Conservation (phyloP, 2,113 vertebrate species). For the Rhodinocichla rosea region DNA sequence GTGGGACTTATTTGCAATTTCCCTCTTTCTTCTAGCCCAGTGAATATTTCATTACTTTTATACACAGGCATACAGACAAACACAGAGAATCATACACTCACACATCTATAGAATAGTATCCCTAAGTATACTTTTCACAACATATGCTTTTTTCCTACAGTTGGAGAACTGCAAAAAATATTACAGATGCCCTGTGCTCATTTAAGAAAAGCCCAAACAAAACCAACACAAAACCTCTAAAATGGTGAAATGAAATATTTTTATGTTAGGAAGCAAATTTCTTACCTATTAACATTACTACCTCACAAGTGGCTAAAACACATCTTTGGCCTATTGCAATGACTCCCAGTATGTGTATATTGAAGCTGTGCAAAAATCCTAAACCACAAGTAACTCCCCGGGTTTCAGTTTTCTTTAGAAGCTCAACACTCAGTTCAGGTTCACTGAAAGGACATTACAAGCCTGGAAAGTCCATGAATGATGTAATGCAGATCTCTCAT, state of each 20-base stretch:
- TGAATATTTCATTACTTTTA: background rate
- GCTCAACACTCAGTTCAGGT: conserved; percentile 32
- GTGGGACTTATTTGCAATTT: conserved; percentile 25
- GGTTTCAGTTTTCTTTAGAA: conserved; percentile 49
- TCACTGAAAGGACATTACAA: conserved; percentile 61
- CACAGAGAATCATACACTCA: background rate
- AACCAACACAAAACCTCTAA: background rate
- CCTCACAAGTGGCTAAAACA: conserved; percentile 27
- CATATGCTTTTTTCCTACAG: background rate
- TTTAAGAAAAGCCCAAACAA: background rate
- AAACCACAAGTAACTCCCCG: conserved; percentile 42
- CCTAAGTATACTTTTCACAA: background rate
- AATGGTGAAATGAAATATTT: background rate
- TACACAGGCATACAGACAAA: background rate
- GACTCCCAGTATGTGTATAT: background rate
- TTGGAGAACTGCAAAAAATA: background rate
- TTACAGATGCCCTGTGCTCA: background rate
- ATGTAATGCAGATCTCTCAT: conserved; percentile 17
- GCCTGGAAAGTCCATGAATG: background rate
- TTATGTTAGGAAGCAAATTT: conserved; percentile 14
- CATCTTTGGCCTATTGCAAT: conserved; percentile 4
- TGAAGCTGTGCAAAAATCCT: conserved; percentile 22
- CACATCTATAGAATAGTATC: background rate
- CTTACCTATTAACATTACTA: background rate
- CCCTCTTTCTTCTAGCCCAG: background rate